Conservation (phyloP, 2,113 vertebrate genomes). For the Chloropsis hardwickii region DNA sequence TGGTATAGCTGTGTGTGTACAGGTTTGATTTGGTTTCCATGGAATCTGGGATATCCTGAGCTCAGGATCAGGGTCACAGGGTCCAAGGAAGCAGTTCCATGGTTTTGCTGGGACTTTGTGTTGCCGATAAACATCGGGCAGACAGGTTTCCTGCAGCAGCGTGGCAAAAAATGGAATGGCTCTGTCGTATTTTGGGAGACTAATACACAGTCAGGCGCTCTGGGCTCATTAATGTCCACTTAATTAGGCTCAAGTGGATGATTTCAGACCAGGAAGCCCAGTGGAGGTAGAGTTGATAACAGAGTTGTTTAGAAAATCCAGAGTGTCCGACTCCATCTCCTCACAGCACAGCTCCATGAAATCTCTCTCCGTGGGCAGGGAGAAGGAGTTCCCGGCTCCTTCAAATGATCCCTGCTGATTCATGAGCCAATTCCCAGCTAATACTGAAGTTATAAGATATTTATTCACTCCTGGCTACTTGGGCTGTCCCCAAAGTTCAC, state of each 20-base stretch:
- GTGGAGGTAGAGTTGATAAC: background rate
- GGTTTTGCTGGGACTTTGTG: background rate
- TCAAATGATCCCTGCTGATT: background rate
- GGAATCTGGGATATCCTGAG: background rate
- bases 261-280: background rate
- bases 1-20: accelerated
- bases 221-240: background rate
- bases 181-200: background rate
- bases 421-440: background rate
- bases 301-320: background rate
- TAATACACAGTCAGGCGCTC: background rate
- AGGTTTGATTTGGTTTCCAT: background rate
- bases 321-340: too few species aligned
- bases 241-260: background rate
- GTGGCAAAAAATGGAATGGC: background rate
- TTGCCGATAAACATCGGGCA: accelerated
- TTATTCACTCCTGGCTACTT: background rate
- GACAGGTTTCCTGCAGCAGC: background rate
- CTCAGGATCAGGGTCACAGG: background rate
- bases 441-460: background rate
- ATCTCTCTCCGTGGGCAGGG: background rate
- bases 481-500: background rate
- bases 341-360: background rate
- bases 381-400: background rate
- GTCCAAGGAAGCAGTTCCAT: accelerated